Evolutionary conservation across 2,113 vertebrate species (phyloP).

Genomic region (Datnioides undecimradiatus): DNA sequence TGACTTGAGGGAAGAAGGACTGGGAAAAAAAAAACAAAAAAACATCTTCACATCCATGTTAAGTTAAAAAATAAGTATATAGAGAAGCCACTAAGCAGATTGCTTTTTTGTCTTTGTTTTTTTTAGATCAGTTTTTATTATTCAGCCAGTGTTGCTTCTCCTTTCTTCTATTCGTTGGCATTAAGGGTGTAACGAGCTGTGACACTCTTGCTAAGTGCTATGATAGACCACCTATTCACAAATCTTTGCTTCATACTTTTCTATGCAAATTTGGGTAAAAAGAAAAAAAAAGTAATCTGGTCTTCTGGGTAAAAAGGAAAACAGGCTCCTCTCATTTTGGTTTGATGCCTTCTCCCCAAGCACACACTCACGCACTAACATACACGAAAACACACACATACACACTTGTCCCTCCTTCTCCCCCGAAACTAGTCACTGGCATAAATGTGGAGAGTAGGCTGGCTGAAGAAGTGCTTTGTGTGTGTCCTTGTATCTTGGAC

Average conservation of each 20-base stretch:
- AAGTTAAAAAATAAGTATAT: conserved; percentile 74
- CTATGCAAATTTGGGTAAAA: conserved; percentile 57
- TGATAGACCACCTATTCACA: conserved; percentile 76
- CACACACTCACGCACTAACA: neutral
- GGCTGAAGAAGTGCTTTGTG: conserved; percentile 78
- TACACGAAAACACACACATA: neutral
- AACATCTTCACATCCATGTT: conserved; percentile 73
- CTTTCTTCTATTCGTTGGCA: conserved; percentile 78
- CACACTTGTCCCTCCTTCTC: conserved; percentile 36
- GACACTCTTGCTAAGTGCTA: conserved; percentile 84
- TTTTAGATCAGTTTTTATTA: conserved; percentile 72
- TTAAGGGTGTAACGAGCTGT: conserved; percentile 72
- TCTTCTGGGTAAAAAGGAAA: conserved; percentile 69
- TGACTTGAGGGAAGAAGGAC: conserved; percentile 66
- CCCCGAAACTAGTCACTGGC: conserved; percentile 69
- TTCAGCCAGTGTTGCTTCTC: conserved; percentile 76
- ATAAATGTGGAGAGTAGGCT: conserved; percentile 64
- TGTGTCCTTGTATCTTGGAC: conserved; percentile 67
- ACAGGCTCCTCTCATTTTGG: conserved; percentile 80
- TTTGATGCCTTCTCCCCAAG: conserved; percentile 74
- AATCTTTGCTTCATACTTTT: conserved; percentile 72
- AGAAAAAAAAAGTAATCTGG: conserved; percentile 50
- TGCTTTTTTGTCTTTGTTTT: conserved; percentile 77
- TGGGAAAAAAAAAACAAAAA: conserved; percentile 2
- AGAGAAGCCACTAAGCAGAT: conserved; percentile 77